These are phyloP conservation scores for Neolamprologus ventralis DNA, from an alignment of 2,113 vertebrate genomes.

Conservation along the genomic window DNA sequence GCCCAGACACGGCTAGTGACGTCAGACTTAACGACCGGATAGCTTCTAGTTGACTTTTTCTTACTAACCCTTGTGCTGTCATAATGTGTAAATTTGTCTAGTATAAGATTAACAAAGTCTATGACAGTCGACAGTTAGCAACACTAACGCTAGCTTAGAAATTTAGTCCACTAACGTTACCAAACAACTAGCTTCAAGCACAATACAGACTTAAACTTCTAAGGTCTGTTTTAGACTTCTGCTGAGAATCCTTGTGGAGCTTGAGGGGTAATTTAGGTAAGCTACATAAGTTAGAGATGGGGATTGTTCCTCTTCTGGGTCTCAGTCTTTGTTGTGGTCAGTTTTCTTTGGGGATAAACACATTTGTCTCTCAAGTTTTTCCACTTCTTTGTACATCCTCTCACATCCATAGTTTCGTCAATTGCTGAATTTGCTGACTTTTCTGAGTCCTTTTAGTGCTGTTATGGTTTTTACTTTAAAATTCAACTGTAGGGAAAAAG, in stretches of 20 bases:
- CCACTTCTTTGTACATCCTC: not conserved
- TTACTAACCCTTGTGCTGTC: not conserved
- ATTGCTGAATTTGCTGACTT: not conserved
- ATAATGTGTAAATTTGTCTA: not conserved
- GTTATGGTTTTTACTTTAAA: not conserved
- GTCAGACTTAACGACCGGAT: too few species aligned
- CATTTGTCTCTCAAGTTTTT: not conserved
- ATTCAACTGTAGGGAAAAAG: not conserved
- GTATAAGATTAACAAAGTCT: not conserved
- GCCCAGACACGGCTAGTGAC: too few species aligned
- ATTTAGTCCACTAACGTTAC: rapidly evolving
- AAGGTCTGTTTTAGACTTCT: not conserved
- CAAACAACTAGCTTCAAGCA: not conserved
- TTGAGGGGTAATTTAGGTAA: not conserved
- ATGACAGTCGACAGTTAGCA: not conserved
- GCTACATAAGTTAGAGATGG: not conserved
- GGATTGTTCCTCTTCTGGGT: not conserved
- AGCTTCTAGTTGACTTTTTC: not conserved
- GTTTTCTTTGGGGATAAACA: not conserved
- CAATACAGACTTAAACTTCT: not conserved
- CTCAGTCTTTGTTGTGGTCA: not conserved
- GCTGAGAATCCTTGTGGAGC: not conserved
- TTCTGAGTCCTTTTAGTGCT: not conserved
- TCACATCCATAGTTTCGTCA: not conserved
- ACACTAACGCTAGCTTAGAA: not conserved